phyloP scores from a whole-genome alignment of 2,113 vertebrate genomes.

The Meleagris gallopavo region DNA sequence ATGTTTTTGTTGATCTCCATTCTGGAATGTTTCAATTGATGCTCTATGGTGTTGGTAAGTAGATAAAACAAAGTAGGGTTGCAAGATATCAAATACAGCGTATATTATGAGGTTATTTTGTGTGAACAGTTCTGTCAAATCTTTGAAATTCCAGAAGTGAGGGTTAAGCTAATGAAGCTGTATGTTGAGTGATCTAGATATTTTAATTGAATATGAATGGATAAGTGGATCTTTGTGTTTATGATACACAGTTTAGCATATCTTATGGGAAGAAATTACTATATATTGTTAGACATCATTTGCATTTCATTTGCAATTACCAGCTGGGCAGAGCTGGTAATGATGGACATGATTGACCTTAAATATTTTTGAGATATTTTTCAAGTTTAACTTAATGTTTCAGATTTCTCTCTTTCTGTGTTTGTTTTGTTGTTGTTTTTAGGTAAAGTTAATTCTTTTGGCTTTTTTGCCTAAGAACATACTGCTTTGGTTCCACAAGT shows the following conservation, averaged over 20 bases:
- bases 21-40: constrained; percentile 98
- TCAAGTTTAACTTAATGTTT: neutral
- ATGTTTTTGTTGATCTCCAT: constrained; percentile 98
- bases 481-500: neutral
- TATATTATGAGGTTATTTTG: neutral
- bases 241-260: neutral
- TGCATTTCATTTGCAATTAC: neutral
- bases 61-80: neutral
- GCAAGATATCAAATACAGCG: too few relatives aligned
- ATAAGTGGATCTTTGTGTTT: neutral
- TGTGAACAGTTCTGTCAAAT: neutral
- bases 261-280: neutral
- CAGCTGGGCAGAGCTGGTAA: neutral
- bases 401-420: neutral
- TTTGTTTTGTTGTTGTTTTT: neutral
- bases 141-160: neutral
- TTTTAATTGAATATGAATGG: neutral
- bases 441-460: neutral
- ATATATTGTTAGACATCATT: neutral
- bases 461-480: neutral
- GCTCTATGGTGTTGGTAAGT: constrained; percentile 96
- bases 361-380: neutral
- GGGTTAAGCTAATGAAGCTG: neutral
- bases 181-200: neutral
- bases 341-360: neutral